Evolutionary conservation across 2,797 vertebrate genomes (phyloP).

Genomic region (Crenichthys baileyi): DNA sequence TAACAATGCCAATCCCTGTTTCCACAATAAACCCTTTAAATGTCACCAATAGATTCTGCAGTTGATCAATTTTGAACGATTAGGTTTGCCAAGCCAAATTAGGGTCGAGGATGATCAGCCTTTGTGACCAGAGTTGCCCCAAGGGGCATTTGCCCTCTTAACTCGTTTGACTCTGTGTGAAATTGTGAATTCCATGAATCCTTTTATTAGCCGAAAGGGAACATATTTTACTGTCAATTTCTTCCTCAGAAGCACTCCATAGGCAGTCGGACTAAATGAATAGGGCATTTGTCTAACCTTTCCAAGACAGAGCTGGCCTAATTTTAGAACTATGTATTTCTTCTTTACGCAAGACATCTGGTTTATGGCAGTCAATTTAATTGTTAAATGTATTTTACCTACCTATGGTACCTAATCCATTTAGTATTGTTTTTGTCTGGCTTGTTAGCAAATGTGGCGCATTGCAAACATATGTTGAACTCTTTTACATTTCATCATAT

Average conservation of each 20-base stretch:
- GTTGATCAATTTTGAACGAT: slow-evolving; percentile 71
- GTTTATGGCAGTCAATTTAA: background rate
- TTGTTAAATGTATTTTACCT: background rate
- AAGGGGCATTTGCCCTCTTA: slow-evolving; percentile 67
- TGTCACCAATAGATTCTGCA: slow-evolving; percentile 56
- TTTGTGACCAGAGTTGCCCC: slow-evolving; percentile 68
- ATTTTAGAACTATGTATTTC: slow-evolving; percentile 18
- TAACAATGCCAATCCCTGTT: slow-evolving; percentile 74
- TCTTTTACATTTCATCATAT: background rate
- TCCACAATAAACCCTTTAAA: slow-evolving; percentile 56
- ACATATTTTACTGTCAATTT: slow-evolving; percentile 56
- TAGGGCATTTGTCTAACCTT: slow-evolving; percentile 47
- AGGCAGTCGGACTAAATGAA: slow-evolving; percentile 51
- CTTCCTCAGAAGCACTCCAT: slow-evolving; percentile 33
- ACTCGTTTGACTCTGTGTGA: slow-evolving; percentile 47
- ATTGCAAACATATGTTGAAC: background rate
- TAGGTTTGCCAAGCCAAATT: slow-evolving; percentile 78
- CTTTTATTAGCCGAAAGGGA: slow-evolving; percentile 47
- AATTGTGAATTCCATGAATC: slow-evolving; percentile 51
- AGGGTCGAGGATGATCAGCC: slow-evolving; percentile 64
- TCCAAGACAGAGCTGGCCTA: slow-evolving; percentile 30
- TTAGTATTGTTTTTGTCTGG: background rate
- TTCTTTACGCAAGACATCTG: slow-evolving; percentile 12
- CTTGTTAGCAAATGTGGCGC: background rate
- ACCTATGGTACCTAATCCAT: background rate